Percentiles rank a stretch among this genome's conserved stretches.
Evolutionary conservation across 1,140 invertebrate genomes (phyloP).

Genomic region (Pseudachorutes palmiensis): DNA sequence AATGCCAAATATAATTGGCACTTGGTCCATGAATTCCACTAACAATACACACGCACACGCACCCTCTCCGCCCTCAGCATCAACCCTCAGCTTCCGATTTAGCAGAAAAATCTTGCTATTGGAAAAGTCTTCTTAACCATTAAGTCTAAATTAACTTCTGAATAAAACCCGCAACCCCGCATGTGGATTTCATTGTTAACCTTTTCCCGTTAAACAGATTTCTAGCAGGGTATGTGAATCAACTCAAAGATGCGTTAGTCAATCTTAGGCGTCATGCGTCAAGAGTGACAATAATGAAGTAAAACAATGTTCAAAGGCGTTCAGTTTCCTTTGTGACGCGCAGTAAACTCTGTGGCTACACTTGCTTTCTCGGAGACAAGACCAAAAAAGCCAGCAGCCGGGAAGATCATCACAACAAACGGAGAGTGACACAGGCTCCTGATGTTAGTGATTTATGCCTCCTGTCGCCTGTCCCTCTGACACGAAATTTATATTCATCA

Average conservation of each 20-base stretch:
- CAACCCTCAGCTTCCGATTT: no score
- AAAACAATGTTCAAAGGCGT: conserved; percentile 32
- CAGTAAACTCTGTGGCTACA: no score
- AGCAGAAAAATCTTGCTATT: no score
- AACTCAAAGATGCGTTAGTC: no score
- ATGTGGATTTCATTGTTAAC: no score
- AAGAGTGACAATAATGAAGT: conserved; percentile 35
- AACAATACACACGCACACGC: conserved; percentile 12
- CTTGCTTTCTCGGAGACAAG: background rate
- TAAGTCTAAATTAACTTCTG: background rate
- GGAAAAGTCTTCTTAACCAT: no score
- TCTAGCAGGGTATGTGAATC: no score
- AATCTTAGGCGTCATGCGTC: no score
- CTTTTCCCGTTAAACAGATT: no score
- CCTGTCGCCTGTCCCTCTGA: conserved; percentile 11
- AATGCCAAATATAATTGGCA: conserved; percentile 39
- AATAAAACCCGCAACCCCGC: background rate
- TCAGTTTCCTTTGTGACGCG: background rate
- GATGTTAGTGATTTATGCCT: conserved; percentile 10
- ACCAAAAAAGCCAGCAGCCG: background rate
- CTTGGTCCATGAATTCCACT: conserved; percentile 8
- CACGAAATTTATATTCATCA: background rate
- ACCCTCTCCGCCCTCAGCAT: no score
- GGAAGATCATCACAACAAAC: conserved; percentile 13
- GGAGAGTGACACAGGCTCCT: no score